Percentiles rank a stretch among this genome's conserved stretches.
Conservation (phyloP, 2,113 vertebrate species). For the human region DNA sequence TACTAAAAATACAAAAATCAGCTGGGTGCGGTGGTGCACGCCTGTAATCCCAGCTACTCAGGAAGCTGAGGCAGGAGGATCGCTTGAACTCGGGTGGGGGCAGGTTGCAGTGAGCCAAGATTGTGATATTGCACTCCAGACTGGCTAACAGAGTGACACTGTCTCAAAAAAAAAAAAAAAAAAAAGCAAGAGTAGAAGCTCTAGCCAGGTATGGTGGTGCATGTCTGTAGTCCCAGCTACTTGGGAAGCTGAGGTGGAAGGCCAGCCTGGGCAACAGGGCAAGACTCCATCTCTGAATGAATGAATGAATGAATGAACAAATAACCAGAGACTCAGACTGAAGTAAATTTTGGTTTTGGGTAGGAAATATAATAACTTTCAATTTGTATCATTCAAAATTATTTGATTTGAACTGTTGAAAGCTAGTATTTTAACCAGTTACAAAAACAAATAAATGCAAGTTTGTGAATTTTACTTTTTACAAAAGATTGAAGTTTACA, state of each 20-base stretch:
- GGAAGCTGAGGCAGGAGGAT: too few relatives aligned
- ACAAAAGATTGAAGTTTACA: not conserved
- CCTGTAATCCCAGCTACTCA: too few relatives aligned
- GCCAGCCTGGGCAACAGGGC: not conserved
- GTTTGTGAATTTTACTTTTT: not conserved
- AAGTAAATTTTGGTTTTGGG: not conserved
- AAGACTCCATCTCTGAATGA: not conserved
- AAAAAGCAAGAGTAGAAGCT: not conserved
- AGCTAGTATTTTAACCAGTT: not conserved
- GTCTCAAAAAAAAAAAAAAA: too few relatives aligned
- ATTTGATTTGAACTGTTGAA: not conserved
- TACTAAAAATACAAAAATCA: too few relatives aligned
- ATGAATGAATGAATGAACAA: not conserved
- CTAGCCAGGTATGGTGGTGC: not conserved
- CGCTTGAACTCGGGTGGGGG: too few relatives aligned
- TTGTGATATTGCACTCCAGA: too few relatives aligned
- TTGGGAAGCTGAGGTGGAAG: not conserved
- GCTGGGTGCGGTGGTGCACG: too few relatives aligned
- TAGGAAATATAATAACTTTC: not conserved
- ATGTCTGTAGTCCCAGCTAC: not conserved
- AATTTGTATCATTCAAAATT: slow-evolving; percentile 1
- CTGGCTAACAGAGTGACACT: too few relatives aligned
- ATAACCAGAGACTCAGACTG: not conserved
- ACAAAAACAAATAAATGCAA: not conserved
- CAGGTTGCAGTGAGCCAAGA: too few relatives aligned